These are phyloP conservation scores for Halichoeres trimaculatus DNA, from an alignment of 2,113 vertebrate genomes.

Conservation along the genomic window DNA sequence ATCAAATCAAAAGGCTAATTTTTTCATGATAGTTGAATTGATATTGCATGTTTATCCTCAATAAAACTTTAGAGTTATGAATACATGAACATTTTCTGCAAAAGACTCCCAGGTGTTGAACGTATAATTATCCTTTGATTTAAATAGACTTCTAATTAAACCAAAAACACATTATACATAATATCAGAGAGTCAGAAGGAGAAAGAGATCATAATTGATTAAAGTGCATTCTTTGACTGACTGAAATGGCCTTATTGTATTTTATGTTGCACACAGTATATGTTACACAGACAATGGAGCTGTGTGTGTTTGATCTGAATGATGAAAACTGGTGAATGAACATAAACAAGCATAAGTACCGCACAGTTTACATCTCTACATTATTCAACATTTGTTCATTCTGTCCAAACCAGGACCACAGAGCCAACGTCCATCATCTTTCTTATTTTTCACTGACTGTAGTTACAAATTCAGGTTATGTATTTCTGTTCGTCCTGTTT, in stretches of 20 bases:
- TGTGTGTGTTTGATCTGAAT: conserved; percentile 1
- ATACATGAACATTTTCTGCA: no score
- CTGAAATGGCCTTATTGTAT: no score
- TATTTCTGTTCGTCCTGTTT: neutral
- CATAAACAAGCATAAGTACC: neutral
- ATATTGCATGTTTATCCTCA: no score
- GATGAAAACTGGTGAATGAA: neutral
- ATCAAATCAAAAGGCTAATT: no score
- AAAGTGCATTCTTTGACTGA: neutral
- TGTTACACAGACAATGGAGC: neutral
- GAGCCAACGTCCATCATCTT: neutral
- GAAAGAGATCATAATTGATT: neutral
- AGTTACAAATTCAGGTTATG: neutral
- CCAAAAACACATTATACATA: no score
- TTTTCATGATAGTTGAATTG: no score
- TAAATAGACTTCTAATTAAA: no score
- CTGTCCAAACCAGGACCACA: neutral
- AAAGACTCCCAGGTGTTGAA: no score
- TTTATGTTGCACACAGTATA: neutral
- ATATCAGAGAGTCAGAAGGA: no score
- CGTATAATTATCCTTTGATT: no score
- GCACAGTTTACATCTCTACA: neutral
- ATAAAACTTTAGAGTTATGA: no score
- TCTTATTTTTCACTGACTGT: neutral
- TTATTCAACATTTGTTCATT: no score